These are phyloP conservation scores for Murina feae DNA, from an alignment of 2,113 vertebrate species.

Conservation along the genomic window DNA sequence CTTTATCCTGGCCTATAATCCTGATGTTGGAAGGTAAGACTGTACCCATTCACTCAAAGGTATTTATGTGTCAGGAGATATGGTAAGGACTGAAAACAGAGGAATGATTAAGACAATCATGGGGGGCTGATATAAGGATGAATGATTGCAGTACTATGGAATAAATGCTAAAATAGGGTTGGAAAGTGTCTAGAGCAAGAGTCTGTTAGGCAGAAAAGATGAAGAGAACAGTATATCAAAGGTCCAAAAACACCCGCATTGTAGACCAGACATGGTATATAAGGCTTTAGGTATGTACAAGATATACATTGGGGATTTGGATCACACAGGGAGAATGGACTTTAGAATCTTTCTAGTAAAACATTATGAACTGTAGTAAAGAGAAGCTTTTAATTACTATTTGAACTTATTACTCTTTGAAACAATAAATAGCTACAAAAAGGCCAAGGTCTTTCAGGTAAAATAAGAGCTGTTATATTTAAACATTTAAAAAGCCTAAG, in stretches of 20 bases:
- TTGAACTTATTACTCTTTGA: background rate
- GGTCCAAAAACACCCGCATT: background rate
- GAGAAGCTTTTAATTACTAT: background rate
- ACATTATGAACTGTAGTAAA: background rate
- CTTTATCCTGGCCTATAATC: background rate
- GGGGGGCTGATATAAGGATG: background rate
- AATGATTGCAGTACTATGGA: background rate
- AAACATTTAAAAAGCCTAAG: background rate
- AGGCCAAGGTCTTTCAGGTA: background rate
- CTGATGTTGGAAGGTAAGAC: background rate
- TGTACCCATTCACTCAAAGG: background rate
- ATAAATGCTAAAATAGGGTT: background rate
- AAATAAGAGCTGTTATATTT: background rate
- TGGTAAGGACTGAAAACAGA: background rate
- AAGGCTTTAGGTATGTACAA: background rate
- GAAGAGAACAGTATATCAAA: background rate
- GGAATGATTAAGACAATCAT: background rate
- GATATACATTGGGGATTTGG: background rate
- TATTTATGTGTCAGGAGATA: background rate
- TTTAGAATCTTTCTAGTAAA: background rate
- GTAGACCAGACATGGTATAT: background rate
- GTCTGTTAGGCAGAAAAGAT: background rate
- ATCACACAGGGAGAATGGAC: no score
- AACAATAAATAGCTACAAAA: background rate
- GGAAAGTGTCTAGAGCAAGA: background rate